Base-by-base conservation (phyloP, 2,113 vertebrate genomes). In the Sturnus vulgaris region DNA sequence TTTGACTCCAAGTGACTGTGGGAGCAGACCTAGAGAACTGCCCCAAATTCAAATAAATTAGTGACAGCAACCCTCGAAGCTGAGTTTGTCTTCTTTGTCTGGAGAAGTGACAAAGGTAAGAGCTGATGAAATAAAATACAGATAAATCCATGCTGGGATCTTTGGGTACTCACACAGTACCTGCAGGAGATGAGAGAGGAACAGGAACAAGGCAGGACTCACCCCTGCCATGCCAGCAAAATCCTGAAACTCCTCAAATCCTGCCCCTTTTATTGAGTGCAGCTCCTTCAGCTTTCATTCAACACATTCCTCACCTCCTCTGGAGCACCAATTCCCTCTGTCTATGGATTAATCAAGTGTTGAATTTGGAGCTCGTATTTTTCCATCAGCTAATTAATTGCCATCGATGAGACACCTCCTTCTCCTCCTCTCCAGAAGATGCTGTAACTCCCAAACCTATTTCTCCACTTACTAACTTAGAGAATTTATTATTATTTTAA, bases 341-440 rank as follows among this genome's bases (percentile, higher is more conserved):
- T 9, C 72, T 22, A 4, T 9, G 31, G 8, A 61, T 75, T 79
- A 75, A 89, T 18, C 90, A 40, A 84, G 15, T 7, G 21, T 5
- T 40, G 59, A 82, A 24, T 46, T 59, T 86, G 59, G 52, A 93
- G 70, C n/a, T 93, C 37, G 57, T 22, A 5, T 80, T 92, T 93
- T 86, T 72, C 88, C 82, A 90, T 65, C 92, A 80, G 57, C 28
- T 96, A 57, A 94, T 88, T 57, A 94, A 86, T 19, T 65, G 59
- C 27, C 39, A 42, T 22, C 1, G 7, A 49, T 11, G 53, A 94
- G 57, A 70, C 37, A 14, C 71, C 70, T 66, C 65, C 73, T 76
- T 78, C 77, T 61, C 77, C 81, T 84, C 81, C 78, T 40, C 88
- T 68, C 46, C 65, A 82, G n/a, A 85, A 82, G 70, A 82, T n/a